Evolutionary conservation across 1,140 invertebrate genomes (phyloP), one percentile per base, ranked within the genome.

Genomic region (Temnothorax nylanderi): DNA sequence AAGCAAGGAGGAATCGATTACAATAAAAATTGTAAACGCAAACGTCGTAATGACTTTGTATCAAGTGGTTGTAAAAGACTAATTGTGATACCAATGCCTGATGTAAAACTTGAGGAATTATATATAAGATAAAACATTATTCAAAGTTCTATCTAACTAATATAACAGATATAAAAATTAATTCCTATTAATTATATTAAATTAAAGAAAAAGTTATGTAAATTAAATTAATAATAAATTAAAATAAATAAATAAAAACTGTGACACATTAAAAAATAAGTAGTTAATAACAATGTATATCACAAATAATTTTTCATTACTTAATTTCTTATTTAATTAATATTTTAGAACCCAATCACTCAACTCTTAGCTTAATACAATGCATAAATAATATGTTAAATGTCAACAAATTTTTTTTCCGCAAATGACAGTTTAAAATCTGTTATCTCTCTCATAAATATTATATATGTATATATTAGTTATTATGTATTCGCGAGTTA

Each of bases 21-120:
- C 34, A 44, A 60, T 41, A 76, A 76, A 76, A 76, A 76, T 60
- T 26, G 13, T 75, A 75, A 60, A 60, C 11, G 37, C 21, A 13
- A 60, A 26, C 37, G 16, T 76, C 34, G 8, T 44, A 76, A 60
- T 34, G 34, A 76, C 8, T 76, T 75, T 56, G 47, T 34, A 60
- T 76, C 21, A n/a, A 26, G 34, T 75, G 37, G 10, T 74, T 75
- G 37, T 18, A 16, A 76, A 60, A 76, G 8, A 60, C 34, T 76
- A 76, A 76, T 76, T 76, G 54, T 69, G 21, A 47, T 69, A 26
- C 13, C 11, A 47, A 69, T 49, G 41, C 26, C 65, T 69, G 41
- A 49, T 49, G 65, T 69, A 49, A 49, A 69, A 69, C 41, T 32
- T 7, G 21, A 69, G 26, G 65, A 69, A 69, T 69, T 26, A 11